Evolutionary conservation across 2,113 vertebrate genomes (phyloP).

Genomic region (Speoplatyrhinus poulsoni): DNA sequence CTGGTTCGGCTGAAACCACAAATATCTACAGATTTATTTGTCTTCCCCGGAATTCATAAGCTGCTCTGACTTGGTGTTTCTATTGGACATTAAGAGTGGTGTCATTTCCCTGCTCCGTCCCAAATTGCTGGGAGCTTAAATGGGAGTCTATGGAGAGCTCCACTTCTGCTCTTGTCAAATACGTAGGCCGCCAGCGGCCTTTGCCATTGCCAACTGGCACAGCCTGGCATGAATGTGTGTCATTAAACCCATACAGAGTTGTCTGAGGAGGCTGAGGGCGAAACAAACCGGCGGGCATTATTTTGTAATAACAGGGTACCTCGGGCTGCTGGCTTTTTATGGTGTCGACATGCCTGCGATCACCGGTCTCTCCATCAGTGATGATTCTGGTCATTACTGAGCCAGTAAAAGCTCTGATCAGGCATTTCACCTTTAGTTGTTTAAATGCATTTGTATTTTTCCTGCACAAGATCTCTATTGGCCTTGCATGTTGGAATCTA

Average conservation of each 20-base stretch:
- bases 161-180: slow-evolving; percentile 61
- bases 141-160: slow-evolving; percentile 59
- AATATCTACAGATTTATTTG: slow-evolving; percentile 74
- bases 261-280: slow-evolving; percentile 66
- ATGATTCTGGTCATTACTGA: slow-evolving; percentile 66
- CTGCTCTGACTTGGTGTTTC: slow-evolving; percentile 64
- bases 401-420: slow-evolving; percentile 61
- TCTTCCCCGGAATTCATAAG: slow-evolving; percentile 69
- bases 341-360: slow-evolving; percentile 62
- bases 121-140: slow-evolving; percentile 59
- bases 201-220: slow-evolving; percentile 65
- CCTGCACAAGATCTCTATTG: slow-evolving; percentile 2
- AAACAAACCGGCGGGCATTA: slow-evolving; percentile 62
- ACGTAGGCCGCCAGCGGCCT: slow-evolving; percentile 43
- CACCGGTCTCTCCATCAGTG: slow-evolving; percentile 51
- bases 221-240: slow-evolving; percentile 66
- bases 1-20: slow-evolving; percentile 63
- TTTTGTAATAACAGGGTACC: slow-evolving; percentile 75
- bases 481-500: slow-evolving; percentile 18
- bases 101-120: slow-evolving; percentile 56
- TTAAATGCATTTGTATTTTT: slow-evolving; percentile 41
- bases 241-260: slow-evolving; percentile 76
- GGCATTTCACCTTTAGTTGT: slow-evolving; percentile 58
- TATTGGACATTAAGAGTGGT: slow-evolving; percentile 57
- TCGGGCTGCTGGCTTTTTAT: slow-evolving; percentile 70